Evolutionary conservation across 2,113 vertebrate species (phyloP), one percentile per base, ranked within the genome.

Genomic region (Pithys albifrons): DNA sequence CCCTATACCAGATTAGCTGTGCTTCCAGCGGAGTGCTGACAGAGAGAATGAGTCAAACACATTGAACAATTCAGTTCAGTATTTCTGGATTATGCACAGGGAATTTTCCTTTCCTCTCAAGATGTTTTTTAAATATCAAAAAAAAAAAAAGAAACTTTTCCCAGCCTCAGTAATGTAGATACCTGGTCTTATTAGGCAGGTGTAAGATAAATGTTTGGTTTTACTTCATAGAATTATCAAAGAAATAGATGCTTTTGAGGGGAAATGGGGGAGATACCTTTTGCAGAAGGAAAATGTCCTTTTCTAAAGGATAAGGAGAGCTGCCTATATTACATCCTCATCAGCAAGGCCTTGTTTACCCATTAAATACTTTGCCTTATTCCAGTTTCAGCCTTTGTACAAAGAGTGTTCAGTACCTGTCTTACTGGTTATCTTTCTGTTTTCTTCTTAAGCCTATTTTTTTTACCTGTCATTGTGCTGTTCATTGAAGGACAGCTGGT

Each of bases 11-110:
- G 77, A 57, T 54, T 27, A 76, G 46, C 54, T 70, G 59, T 70
- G 45, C 67, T 73, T 91, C 71, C 88, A 76, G 23, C 62, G 43
- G 67, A 89, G 37, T 1, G 1, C 27, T 85, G 66, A 69, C 27
- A 69, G 54, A 88, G 25, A 22, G 33, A 86, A 58, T 1, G 4
- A 87, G 48, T 24, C 19, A 58, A 93, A 39, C 25, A 29, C n/a
- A 28, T 0, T 69, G 58, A 85, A 52, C 0, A 0, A 83, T 71
- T 93, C 45, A 45, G 45, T 78, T 76, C 2, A 3, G 20, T 83
- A 58, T 84, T 91, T 84, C 76, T 81, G 61, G 39, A 71, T 67
- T 74, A 64, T 29, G 65, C 55, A 25, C 19, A 16, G 22, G 27
- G 64, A 85, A 46, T 65, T 91, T 89, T 61, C n/a, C 28, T 72